Evolutionary conservation across 2,797 vertebrate genomes (phyloP).

Genomic region (Podargus strigoides): DNA sequence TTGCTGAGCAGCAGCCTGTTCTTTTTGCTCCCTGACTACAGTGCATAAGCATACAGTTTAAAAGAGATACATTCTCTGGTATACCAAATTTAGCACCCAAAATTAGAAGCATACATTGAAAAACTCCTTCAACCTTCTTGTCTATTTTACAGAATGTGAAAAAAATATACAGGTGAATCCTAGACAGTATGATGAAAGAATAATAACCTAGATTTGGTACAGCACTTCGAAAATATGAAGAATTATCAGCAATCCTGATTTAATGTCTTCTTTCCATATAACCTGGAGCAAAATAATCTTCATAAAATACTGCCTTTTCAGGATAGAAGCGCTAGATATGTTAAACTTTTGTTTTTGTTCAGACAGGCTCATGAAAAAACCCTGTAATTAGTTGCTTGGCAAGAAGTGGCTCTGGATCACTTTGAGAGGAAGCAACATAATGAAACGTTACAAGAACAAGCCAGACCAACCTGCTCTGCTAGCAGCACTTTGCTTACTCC

Average conservation of each 20-base stretch:
- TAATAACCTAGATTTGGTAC: background rate
- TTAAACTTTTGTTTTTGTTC: background rate
- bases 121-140: background rate
- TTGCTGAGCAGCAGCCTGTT: background rate
- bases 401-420: background rate
- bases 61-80: background rate
- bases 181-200: background rate
- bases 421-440: slow-evolving; percentile 43
- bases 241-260: background rate
- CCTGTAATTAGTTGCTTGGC: slow-evolving; percentile 31
- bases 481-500: background rate
- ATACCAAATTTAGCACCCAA: background rate
- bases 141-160: background rate
- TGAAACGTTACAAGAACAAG: slow-evolving; percentile 9
- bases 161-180: background rate
- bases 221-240: background rate
- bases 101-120: background rate
- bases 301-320: background rate
- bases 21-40: background rate
- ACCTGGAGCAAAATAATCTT: background rate
- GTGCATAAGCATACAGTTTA: background rate
- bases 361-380: background rate
- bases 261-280: background rate
- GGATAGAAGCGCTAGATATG: background rate
- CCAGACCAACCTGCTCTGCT: slow-evolving; percentile 52